Conservation (phyloP, 2,113 vertebrate species). For the Calonectris borealis region DNA sequence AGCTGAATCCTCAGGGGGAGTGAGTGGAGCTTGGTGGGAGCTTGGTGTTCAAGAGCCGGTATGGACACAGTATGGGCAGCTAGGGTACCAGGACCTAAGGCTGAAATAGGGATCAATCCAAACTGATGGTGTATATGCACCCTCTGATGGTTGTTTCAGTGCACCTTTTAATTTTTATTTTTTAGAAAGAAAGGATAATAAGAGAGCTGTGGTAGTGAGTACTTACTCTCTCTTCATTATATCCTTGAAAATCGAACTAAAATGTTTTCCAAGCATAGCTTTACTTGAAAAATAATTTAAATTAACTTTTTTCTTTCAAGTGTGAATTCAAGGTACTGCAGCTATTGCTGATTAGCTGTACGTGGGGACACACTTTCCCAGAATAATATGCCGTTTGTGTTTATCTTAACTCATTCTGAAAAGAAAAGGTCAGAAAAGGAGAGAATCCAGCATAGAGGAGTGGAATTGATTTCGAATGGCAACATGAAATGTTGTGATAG, state of each 20-base stretch:
- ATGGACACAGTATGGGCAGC: background rate
- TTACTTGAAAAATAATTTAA: background rate
- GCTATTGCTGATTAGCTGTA: background rate
- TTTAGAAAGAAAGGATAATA: background rate
- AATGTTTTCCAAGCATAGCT: background rate
- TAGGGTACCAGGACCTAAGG: background rate
- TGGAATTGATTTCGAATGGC: conserved; percentile 6
- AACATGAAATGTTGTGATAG: background rate
- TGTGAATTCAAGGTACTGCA: background rate
- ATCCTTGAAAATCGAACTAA: background rate
- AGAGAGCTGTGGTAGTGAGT: background rate
- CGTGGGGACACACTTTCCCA: background rate
- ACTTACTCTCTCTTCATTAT: background rate
- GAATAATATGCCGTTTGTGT: background rate
- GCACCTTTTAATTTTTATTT: background rate
- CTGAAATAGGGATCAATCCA: background rate
- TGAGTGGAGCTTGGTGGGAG: background rate
- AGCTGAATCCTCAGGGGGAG: background rate
- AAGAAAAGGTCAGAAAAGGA: conserved; percentile 11
- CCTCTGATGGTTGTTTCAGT: conserved; percentile 43
- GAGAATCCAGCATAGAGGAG: background rate
- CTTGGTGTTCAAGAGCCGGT: background rate
- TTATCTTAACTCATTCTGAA: conserved; percentile 2
- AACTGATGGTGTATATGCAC: conserved; percentile 15
- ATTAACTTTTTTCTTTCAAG: background rate